These are phyloP conservation scores for Leptopterna dolabrata DNA, from an alignment of 2,888 invertebrate genomes.

Conservation along the genomic window DNA sequence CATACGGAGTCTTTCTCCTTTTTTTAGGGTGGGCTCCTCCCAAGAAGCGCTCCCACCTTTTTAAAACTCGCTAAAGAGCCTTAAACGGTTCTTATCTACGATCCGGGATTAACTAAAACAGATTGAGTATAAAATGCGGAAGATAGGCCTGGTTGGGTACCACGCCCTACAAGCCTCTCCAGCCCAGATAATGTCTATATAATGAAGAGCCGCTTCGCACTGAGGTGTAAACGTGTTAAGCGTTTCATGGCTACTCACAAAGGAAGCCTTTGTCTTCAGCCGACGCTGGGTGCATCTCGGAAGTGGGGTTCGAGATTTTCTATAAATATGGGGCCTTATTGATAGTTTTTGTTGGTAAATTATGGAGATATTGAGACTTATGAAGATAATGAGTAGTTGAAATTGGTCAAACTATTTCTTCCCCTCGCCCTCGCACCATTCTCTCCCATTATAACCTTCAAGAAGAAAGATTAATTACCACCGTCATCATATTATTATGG, in stretches of 20 bases:
- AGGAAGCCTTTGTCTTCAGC: neutral
- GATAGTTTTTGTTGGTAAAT: too few relatives aligned
- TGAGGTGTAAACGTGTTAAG: conserved; percentile 16
- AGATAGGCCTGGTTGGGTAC: neutral
- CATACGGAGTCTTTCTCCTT: neutral
- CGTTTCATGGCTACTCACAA: conserved; percentile 14
- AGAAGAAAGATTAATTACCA: too few relatives aligned
- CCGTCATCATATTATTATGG: too few relatives aligned
- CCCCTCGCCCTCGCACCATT: too few relatives aligned
- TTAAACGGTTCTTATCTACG: conserved; percentile 21
- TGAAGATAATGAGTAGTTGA: too few relatives aligned
- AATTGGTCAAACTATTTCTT: too few relatives aligned
- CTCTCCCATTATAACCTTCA: too few relatives aligned
- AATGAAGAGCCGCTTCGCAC: neutral
- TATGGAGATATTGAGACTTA: too few relatives aligned
- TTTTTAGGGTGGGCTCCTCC: neutral
- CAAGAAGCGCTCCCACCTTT: neutral
- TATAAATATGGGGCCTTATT: too few relatives aligned
- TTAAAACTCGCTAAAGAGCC: conserved; percentile 4
- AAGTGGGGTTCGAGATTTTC: too few relatives aligned
- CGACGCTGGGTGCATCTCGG: neutral
- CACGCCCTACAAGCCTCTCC: neutral
- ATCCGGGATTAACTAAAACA: conserved; percentile 24
- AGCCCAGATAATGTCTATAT: conserved; percentile 21
- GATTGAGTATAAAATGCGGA: neutral